Conservation (phyloP, 2,888 invertebrate genomes). For the Crematogaster levior region DNA sequence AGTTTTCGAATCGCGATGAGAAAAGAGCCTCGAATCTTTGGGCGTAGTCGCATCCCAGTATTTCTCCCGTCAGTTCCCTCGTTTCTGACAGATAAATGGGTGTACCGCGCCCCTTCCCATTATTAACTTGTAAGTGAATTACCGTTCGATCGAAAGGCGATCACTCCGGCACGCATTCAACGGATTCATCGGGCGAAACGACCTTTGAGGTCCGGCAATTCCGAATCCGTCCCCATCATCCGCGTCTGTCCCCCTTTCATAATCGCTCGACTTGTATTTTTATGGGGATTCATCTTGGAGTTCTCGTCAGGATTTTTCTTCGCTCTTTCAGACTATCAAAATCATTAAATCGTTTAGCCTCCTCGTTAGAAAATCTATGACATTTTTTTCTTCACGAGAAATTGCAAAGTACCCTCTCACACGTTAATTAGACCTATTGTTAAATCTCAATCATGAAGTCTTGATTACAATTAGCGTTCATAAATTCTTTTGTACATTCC, state of each 20-base stretch:
- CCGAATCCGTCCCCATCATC: conserved; percentile 69
- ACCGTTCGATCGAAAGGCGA: conserved; percentile 84
- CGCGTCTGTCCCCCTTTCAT: conserved; percentile 60
- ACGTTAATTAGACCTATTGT: not conserved
- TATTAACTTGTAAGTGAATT: conserved; percentile 85
- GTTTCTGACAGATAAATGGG: conserved; percentile 78
- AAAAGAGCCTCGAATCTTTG: conserved; percentile 41
- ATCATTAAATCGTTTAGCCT: conserved; percentile 38
- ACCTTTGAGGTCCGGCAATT: conserved; percentile 82
- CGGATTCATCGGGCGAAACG: conserved; percentile 79
- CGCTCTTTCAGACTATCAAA: conserved; percentile 22
- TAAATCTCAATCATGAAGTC: not conserved
- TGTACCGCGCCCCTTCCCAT: conserved; percentile 81
- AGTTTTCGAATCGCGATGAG: conserved; percentile 33
- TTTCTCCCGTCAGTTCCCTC: conserved; percentile 65
- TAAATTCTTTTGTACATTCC: not conserved
- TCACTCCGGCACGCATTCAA: conserved; percentile 77
- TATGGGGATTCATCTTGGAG: conserved; percentile 61
- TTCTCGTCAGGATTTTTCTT: conserved; percentile 14
- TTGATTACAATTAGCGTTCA: not conserved
- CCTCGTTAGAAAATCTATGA: conserved; percentile 25
- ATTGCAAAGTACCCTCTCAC: not conserved
- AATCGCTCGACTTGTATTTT: conserved; percentile 71
- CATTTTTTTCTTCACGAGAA: not conserved
- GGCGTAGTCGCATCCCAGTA: conserved; percentile 57